Conservation (phyloP, 2,888 invertebrate genomes). For the Melanostoma scalare region DNA sequence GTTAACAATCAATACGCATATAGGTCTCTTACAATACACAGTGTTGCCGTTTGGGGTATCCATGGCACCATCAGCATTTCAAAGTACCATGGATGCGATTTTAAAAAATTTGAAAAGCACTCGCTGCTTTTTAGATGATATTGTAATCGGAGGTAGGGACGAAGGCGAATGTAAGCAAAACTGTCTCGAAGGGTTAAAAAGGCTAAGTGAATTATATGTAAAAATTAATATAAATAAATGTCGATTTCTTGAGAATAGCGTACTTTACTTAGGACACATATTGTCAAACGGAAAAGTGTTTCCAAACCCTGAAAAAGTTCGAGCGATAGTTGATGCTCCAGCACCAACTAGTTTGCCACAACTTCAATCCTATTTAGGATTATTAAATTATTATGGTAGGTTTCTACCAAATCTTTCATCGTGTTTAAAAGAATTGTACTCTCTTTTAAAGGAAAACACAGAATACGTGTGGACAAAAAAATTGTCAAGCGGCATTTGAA, state of each 20-base stretch:
- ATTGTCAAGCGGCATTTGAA: too few species aligned
- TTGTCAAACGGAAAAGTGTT: slow-evolving; percentile 7
- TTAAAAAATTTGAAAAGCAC: slow-evolving; percentile 8
- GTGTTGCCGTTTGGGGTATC: slow-evolving; percentile 20
- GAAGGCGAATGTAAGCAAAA: slow-evolving; percentile 16
- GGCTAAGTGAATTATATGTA: slow-evolving; percentile 10
- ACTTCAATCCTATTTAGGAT: slow-evolving; percentile 5
- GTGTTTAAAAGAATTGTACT: slow-evolving; percentile 1
- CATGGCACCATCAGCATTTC: slow-evolving; percentile 16
- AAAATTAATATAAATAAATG: slow-evolving; percentile 23
- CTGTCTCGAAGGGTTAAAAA: slow-evolving; percentile 16
- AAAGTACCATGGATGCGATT: slow-evolving; percentile 14
- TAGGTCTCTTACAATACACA: slow-evolving; percentile 15
- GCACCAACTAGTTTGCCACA: background rate
- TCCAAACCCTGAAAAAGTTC: slow-evolving; percentile 11
- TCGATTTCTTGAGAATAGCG: slow-evolving; percentile 5
- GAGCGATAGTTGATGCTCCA: slow-evolving; percentile 4
- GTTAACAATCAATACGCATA: slow-evolving; percentile 20
- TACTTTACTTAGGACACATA: slow-evolving; percentile 3
- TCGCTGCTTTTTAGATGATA: slow-evolving; percentile 24
- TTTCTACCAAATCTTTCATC: background rate
- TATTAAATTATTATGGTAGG: slow-evolving; percentile 10
- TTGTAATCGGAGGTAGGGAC: slow-evolving; percentile 15
- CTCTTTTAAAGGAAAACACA: too few species aligned
- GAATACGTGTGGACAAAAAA: too few species aligned